Evolutionary conservation across 2,888 invertebrate genomes (phyloP).

Genomic region (Scotopteryx bipunctaria): DNA sequence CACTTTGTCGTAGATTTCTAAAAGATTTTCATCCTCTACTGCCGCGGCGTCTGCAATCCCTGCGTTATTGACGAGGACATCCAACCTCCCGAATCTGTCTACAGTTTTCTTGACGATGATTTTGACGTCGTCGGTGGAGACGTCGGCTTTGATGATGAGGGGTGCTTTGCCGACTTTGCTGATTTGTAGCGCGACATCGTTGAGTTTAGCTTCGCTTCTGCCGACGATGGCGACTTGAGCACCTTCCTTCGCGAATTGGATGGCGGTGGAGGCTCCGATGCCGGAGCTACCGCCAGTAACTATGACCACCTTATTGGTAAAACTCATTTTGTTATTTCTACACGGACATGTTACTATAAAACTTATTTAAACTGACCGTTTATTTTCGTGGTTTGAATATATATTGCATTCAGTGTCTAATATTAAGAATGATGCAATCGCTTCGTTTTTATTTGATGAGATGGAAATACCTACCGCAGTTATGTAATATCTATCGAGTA

Average conservation of each 20-base stretch:
- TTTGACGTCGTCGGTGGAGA: constrained; percentile 39
- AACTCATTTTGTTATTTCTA: no score
- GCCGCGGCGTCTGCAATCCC: constrained; percentile 33
- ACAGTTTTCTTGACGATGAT: constrained; percentile 41
- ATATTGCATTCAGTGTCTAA: no score
- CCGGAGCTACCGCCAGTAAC: constrained; percentile 55
- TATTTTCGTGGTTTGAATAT: no score
- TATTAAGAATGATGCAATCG: no score
- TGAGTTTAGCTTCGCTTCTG: constrained; percentile 40
- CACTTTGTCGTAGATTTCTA: constrained; percentile 41
- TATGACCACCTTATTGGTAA: constrained; percentile 49
- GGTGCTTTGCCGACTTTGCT: constrained; percentile 33
- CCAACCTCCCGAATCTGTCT: constrained; percentile 37
- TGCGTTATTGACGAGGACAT: constrained; percentile 49
- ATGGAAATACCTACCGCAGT: no score
- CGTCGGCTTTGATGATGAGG: constrained; percentile 42
- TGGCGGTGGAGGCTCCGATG: constrained; percentile 53
- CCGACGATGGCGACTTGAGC: constrained; percentile 38
- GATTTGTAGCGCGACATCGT: constrained; percentile 29
- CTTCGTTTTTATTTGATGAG: no score
- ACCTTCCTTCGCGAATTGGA: constrained; percentile 37
- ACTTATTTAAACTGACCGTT: no score
- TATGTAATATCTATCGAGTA: no score
- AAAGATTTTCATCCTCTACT: constrained; percentile 36
- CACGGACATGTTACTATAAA: no score